Conservation (phyloP, 2,888 invertebrate species). For the Sesia bembeciformis region DNA sequence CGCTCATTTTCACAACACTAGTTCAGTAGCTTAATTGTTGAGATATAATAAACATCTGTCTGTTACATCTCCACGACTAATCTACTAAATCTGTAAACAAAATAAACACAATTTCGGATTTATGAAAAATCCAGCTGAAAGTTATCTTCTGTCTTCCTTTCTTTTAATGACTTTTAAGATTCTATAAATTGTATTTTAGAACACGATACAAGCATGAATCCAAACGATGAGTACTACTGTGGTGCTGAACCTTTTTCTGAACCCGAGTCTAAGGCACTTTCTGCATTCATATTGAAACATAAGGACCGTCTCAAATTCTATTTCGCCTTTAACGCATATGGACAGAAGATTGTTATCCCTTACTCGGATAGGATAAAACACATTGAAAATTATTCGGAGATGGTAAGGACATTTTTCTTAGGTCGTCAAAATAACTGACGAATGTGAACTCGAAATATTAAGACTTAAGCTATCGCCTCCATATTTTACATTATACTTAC, state of each 20-base stretch:
- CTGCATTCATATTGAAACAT: slow-evolving; percentile 22
- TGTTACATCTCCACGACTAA: too few relatives aligned
- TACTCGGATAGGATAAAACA: slow-evolving; percentile 62
- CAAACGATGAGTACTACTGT: slow-evolving; percentile 28
- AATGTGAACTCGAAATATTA: too few relatives aligned
- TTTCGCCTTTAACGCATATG: slow-evolving; percentile 78
- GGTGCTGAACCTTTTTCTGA: slow-evolving; percentile 47
- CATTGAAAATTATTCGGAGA: slow-evolving; percentile 56
- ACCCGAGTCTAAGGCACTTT: slow-evolving; percentile 35
- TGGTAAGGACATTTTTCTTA: slow-evolving; percentile 23
- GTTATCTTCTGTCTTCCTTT: too few relatives aligned
- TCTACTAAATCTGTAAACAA: too few relatives aligned
- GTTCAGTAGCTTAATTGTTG: too few relatives aligned
- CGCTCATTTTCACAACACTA: too few relatives aligned
- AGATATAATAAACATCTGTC: too few relatives aligned
- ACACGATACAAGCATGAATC: slow-evolving; percentile 22
- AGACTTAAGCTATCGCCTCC: slow-evolving; percentile 1
- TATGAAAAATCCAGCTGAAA: too few relatives aligned
- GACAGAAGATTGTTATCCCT: slow-evolving; percentile 75
- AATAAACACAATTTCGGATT: too few relatives aligned
- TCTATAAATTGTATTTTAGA: slow-evolving; percentile 15
- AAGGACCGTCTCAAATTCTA: slow-evolving; percentile 64
- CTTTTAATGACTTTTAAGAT: too few relatives aligned
- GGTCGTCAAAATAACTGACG: too few relatives aligned
- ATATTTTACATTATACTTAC: slow-evolving; percentile 14